Evolutionary conservation across 2,888 invertebrate species (phyloP).

Genomic region (Amphimallon solstitiale): DNA sequence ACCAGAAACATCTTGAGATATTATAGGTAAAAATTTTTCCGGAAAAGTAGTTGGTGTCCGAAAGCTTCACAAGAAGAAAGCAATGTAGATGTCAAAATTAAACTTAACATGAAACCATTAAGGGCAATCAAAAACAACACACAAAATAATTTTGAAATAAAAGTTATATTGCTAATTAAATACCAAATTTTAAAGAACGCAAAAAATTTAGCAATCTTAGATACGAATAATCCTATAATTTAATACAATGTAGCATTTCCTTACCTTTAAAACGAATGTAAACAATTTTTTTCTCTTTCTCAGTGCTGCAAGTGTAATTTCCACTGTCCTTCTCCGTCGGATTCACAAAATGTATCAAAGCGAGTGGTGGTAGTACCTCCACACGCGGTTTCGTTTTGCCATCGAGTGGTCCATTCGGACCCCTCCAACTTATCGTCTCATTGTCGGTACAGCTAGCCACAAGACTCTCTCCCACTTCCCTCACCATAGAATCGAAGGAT

Average conservation of each 20-base stretch:
- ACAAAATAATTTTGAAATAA: no score
- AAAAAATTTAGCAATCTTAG: no score
- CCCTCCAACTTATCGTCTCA: constrained; percentile 49
- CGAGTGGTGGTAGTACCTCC: constrained; percentile 51
- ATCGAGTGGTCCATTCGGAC: constrained; percentile 50
- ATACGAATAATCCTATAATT: no score
- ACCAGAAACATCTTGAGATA: no score
- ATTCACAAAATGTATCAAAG: constrained; percentile 61
- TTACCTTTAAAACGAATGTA: constrained; percentile 54
- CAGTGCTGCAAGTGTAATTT: constrained; percentile 68
- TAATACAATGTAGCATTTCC: constrained; percentile 5
- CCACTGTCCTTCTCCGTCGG: constrained; percentile 68
- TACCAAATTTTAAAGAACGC: no score
- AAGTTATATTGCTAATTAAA: no score
- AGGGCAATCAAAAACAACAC: no score
- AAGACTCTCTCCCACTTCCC: constrained; percentile 48
- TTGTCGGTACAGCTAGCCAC: constrained; percentile 51
- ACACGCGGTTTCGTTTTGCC: constrained; percentile 51
- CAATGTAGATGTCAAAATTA: no score
- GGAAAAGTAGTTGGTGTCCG: no score
- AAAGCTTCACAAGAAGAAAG: no score
- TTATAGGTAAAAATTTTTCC: no score
- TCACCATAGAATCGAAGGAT: constrained; percentile 43
- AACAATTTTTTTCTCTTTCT: constrained; percentile 57
- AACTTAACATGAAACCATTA: no score